Percentiles rank a stretch among this genome's conserved stretches.
These are phyloP conservation scores for Wasmannia auropunctata DNA, from an alignment of 1,140 invertebrate species.

Conservation along the genomic window DNA sequence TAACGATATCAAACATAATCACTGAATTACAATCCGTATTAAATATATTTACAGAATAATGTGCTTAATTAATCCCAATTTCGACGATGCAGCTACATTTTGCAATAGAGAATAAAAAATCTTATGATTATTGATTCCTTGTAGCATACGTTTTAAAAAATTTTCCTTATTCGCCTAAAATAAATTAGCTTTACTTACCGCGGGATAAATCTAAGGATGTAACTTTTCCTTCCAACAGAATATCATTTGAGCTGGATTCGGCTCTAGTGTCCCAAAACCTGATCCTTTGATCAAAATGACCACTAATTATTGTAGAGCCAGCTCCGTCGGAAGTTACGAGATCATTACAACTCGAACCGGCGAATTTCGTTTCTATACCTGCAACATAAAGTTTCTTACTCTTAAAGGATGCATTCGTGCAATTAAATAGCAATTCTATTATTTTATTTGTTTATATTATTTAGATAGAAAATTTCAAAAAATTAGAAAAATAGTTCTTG, in stretches of 20 bases:
- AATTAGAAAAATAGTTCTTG: not conserved
- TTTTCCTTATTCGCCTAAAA: no score
- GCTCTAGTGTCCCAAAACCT: slow-evolving; percentile 98
- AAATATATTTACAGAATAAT: slow-evolving; percentile 28
- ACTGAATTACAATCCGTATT: not conserved
- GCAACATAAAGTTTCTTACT: slow-evolving; percentile 72
- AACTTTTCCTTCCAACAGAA: slow-evolving; percentile 96
- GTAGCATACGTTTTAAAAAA: not conserved
- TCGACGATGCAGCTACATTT: not conserved
- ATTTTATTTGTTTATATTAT: not conserved
- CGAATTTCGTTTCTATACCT: slow-evolving; percentile 98
- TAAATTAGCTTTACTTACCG: slow-evolving; percentile 88
- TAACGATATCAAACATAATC: not conserved
- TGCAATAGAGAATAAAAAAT: not conserved
- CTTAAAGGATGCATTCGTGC: not conserved
- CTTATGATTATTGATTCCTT: not conserved
- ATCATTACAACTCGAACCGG: slow-evolving; percentile 98
- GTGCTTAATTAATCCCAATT: not conserved
- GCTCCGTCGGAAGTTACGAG: slow-evolving; percentile 94
- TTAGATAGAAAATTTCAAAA: not conserved
- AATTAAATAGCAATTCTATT: not conserved
- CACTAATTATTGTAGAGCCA: slow-evolving; percentile 97
- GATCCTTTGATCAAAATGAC: slow-evolving; percentile 98
- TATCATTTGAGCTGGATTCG: slow-evolving; percentile 92
- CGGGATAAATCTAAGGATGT: slow-evolving; percentile 97